A percentile compares a stretch with the other conserved stretches of the same genome.
phyloP scores from a whole-genome alignment of 2,113 vertebrate species.

The Asarcornis scutulata region DNA sequence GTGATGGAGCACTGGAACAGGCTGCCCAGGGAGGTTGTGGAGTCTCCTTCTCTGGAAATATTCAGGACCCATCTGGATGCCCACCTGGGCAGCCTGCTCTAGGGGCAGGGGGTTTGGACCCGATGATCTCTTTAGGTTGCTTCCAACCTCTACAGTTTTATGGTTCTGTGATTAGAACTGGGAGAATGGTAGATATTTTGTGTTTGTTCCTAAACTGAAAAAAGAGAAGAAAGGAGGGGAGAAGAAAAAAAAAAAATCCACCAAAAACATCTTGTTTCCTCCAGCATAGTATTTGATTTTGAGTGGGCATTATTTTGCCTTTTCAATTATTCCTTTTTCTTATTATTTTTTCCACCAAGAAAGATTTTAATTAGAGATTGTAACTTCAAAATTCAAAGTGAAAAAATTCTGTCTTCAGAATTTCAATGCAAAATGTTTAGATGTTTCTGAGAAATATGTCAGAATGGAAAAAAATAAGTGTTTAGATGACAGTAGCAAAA shows the following conservation, averaged over 20 bases:
- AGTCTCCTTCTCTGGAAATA: too few species aligned
- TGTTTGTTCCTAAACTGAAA: neutral
- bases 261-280: neutral
- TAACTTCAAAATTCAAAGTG: neutral
- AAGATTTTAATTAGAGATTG: neutral
- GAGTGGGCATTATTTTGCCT: neutral
- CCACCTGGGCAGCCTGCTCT: too few species aligned
- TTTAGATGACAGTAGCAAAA: neutral
- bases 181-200: neutral
- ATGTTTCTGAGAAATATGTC: neutral
- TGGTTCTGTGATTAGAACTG: neutral
- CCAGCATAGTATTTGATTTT: neutral
- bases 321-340: neutral
- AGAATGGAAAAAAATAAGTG: neutral
- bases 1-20: too few species aligned
- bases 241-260: neutral
- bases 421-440: neutral
- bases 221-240: neutral
- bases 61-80: too few species aligned
- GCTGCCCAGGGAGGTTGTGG: too few species aligned
- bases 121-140: too few species aligned
- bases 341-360: neutral
- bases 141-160: too few species aligned
- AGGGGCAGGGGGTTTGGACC: too few species aligned
- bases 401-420: neutral